Percentiles rank a stretch among this genome's conserved stretches.
Conservation (phyloP, 2,113 vertebrate species). For the Alethe diademata region DNA sequence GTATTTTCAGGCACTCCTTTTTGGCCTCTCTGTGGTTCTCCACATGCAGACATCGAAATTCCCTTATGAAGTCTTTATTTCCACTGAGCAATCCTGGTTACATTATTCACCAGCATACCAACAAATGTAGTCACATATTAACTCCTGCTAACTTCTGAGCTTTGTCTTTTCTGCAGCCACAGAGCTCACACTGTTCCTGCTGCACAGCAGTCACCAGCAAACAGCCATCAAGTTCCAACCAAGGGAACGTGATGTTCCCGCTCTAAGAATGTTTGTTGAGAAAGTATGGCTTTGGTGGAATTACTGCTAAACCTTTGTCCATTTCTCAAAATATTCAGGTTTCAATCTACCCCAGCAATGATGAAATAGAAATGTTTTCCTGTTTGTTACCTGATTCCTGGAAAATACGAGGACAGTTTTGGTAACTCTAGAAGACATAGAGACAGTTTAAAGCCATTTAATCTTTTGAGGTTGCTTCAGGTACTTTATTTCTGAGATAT, state of each 20-base stretch:
- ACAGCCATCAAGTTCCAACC: not conserved
- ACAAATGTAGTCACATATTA: constrained; percentile 6
- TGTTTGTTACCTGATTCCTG: not conserved
- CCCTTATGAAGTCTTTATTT: constrained; percentile 45
- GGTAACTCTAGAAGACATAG: not conserved
- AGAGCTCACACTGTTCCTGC: not conserved
- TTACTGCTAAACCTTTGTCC: not conserved
- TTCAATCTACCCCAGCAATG: not conserved
- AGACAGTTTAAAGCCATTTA: not conserved
- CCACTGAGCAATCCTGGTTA: not conserved
- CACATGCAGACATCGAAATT: constrained; percentile 1
- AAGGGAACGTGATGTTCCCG: not conserved
- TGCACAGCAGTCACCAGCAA: not conserved
- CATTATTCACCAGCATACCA: constrained; percentile 56
- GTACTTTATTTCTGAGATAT: not conserved
- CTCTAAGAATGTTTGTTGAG: not conserved
- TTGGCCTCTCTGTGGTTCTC: constrained; percentile 47
- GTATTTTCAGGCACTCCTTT: constrained; percentile 4
- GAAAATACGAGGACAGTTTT: not conserved
- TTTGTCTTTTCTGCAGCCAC: not conserved
- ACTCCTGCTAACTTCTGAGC: not conserved
- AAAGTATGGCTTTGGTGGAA: not conserved
- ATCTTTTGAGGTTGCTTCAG: not conserved
- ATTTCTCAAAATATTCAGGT: not conserved
- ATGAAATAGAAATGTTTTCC: not conserved